phyloP scores from a whole-genome alignment of 2,888 invertebrate genomes.

The Tupiocoris notatus region DNA sequence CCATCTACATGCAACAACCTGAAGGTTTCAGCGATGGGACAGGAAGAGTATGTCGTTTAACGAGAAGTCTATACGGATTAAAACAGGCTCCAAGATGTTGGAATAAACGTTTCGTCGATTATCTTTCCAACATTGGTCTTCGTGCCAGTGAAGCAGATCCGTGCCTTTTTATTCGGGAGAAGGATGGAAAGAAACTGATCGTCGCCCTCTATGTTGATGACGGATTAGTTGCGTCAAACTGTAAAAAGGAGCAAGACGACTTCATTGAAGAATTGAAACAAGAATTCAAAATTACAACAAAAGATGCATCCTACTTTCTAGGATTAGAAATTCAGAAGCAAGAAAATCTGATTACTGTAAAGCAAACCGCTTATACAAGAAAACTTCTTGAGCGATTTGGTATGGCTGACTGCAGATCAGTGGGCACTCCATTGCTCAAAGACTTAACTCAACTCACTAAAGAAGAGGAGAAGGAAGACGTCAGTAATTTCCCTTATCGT shows the following conservation, averaged over 20 bases:
- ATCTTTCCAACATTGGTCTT: slow-evolving; percentile 49
- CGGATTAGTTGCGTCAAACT: slow-evolving; percentile 49
- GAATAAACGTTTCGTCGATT: slow-evolving; percentile 51
- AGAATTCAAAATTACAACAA: slow-evolving; percentile 45
- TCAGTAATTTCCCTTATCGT: slow-evolving; percentile 29
- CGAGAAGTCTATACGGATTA: slow-evolving; percentile 53
- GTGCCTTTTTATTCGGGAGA: slow-evolving; percentile 51
- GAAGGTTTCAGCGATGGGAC: slow-evolving; percentile 51
- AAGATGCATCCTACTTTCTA: slow-evolving; percentile 46
- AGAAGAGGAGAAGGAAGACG: slow-evolving; percentile 1
- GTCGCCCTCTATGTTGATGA: slow-evolving; percentile 52
- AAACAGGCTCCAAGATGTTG: slow-evolving; percentile 53
- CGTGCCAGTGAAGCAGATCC: slow-evolving; percentile 50
- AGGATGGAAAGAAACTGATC: slow-evolving; percentile 45
- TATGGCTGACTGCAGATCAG: slow-evolving; percentile 27
- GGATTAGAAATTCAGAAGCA: slow-evolving; percentile 48
- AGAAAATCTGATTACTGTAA: slow-evolving; percentile 34
- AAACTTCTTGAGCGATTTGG: slow-evolving; percentile 43
- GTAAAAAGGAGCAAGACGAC: slow-evolving; percentile 36
- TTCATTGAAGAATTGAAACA: slow-evolving; percentile 42
- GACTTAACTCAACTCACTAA: too few relatives aligned
- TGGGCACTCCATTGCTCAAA: slow-evolving; percentile 35
- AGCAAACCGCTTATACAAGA: slow-evolving; percentile 38
- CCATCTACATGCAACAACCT: slow-evolving; percentile 52
- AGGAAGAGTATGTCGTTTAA: slow-evolving; percentile 51